phyloP scores from a whole-genome alignment of 2,113 vertebrate genomes.

The Gracilinanus agilis region DNA sequence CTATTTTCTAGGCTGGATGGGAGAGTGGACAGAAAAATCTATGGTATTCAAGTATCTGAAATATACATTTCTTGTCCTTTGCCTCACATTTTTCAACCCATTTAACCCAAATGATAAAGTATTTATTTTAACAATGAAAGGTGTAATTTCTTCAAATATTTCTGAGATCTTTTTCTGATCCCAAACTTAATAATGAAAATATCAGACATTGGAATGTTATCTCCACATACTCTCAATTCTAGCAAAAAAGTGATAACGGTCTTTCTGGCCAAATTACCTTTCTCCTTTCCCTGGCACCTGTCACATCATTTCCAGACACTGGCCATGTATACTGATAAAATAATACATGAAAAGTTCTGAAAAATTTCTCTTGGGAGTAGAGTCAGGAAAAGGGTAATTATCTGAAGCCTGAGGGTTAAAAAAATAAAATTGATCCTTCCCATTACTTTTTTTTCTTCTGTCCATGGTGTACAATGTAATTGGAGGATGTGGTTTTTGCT shows the following conservation, averaged over 20 bases:
- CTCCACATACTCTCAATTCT: neutral
- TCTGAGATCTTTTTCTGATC: conserved; percentile 26
- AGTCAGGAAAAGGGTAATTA: conserved; percentile 34
- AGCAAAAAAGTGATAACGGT: conserved; percentile 20
- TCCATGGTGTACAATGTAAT: neutral
- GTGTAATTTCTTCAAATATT: conserved; percentile 27
- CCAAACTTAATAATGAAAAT: neutral
- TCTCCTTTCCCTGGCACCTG: neutral
- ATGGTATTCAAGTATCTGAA: conserved; percentile 15
- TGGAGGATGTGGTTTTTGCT: conserved; percentile 24
- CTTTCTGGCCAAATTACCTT: conserved; percentile 5
- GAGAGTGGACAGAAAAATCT: neutral
- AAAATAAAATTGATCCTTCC: conserved; percentile 32
- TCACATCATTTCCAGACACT: neutral
- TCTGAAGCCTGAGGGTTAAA: conserved; percentile 9
- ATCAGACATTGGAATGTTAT: neutral
- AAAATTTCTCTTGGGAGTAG: conserved; percentile 29
- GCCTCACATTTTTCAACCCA: neutral
- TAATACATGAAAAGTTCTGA: conserved; percentile 54
- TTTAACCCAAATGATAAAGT: neutral
- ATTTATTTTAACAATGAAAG: no score
- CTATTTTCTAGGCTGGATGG: neutral
- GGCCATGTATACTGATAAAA: conserved; percentile 8
- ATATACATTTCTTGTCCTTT: neutral
- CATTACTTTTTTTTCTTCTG: conserved; percentile 11